Base-by-base conservation (phyloP, 2,888 invertebrate species). In the Microctonus aethiopoides region DNA sequence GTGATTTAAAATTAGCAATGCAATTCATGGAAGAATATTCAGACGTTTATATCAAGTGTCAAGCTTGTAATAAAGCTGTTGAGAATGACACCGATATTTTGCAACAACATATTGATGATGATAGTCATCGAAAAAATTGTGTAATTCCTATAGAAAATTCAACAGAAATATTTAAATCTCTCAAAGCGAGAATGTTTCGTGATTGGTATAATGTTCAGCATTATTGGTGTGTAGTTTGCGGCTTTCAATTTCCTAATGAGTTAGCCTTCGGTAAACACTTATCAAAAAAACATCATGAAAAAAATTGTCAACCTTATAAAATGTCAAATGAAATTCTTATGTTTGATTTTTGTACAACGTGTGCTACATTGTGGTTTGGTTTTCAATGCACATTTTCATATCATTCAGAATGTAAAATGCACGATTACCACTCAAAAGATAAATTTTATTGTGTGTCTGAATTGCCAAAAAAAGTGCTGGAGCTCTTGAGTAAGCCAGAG, bases 1-100 rank as follows among this genome's bases (percentile, higher is more conserved):
- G 80, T 68, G 78, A 80, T 61, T 63, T 81, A 3, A 59, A 74
- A 51, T 73, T 81, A 0, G 78, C 78, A 9, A 66, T 71, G 13
- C 73, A 77, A 41, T 78, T 76, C 32, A 77, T 80, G 73, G 68
- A 73, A 52, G 77, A 78, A 57, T 61, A 71, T 4, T 71, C 75
- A 7, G 73, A 77, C 20, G 32, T 70, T 11, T 41, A 36, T 22
- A 67, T 80, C 6, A 68, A 70, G 39, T 81, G 81, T 72, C 67
- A 76, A 11, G 65, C 72, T 5, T 81, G 81, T 64, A 61, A 75
- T 56, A 41, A 9, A 13, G 39, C 59, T 22, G 26, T 80, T 10
- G 11, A 26, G 1, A 78, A 81, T 39, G 63, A 67, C 7, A 71
- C 75, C 46, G 26, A 54, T 0, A 1, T 11, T 7, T 11, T 76